Base-by-base conservation (phyloP, 2,888 invertebrate species). In the Melikaiella ostensackeni region DNA sequence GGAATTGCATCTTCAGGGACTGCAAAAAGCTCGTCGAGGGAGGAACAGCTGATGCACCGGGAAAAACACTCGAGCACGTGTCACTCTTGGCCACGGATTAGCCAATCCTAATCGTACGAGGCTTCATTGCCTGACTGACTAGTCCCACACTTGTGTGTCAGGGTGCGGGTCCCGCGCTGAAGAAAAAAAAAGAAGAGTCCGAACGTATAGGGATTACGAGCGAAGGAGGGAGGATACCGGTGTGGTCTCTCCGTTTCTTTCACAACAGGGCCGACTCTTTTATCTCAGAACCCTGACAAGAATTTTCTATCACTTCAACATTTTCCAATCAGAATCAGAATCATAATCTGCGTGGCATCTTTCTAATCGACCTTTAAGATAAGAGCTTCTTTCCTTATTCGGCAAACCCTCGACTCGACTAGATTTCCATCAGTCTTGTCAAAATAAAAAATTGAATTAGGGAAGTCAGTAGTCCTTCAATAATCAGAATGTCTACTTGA, bases 91-190 rank as follows among this genome's bases (percentile, higher is more conserved):
- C 84, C 85, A 88, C 85, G 85, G 84, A 84, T 87, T 88, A 85
- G 88, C 84, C 86, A 86, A 86, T 85, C 86, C 87, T 86, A 86
- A 87, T 86, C 88, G 87, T 87, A 83, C 88, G 88, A 84, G 86
- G 86, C 88, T 86, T 87, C 89, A 89, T 90, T 87, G 87, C 88
- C 88, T 88, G 84, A 87, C 87, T 89, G 87, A 86, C 89, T 78
- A 75, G 62, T 55, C 63, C 75, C 76, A 66, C 80, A 85, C 88
- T 90, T 89, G 88, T 89, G 89, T 89, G 88, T 91, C 91, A 90
- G 89, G 88, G 89, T 89, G 89, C 86, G 88, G 86, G 86, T 82
- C 83, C 80, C 84, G 82, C 33, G 63, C 13, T 66, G 75, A 80
- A 80, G 76, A 82, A 75, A 84, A 81, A 81, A 78, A 79, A 75